phyloP scores from a whole-genome alignment of 2,113 vertebrate genomes.

The Bos taurus region DNA sequence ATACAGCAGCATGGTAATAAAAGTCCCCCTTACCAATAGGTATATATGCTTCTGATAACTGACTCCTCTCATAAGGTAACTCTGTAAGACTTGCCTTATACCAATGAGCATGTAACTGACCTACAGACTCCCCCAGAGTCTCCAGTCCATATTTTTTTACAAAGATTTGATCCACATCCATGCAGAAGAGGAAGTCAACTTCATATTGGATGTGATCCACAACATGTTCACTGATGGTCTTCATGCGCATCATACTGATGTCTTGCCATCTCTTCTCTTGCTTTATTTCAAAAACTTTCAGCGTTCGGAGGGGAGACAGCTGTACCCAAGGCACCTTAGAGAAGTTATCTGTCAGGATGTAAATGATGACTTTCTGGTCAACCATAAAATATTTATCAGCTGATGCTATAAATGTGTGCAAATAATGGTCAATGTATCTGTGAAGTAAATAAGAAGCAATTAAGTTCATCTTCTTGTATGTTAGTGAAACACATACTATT shows the following conservation, averaged over 20 bases:
- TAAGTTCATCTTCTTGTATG: not conserved
- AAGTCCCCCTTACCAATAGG: slow-evolving; percentile 76
- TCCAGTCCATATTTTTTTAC: slow-evolving; percentile 51
- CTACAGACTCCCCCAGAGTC: slow-evolving; percentile 57
- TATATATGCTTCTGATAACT: slow-evolving; percentile 68
- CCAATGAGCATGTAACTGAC: slow-evolving; percentile 73
- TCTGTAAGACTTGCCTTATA: not conserved
- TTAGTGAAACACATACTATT: not conserved
- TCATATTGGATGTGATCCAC: slow-evolving; percentile 22
- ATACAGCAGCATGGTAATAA: slow-evolving; percentile 79
- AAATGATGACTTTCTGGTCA: slow-evolving; percentile 69
- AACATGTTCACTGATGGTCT: slow-evolving; percentile 52
- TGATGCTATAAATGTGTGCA: slow-evolving; percentile 48
- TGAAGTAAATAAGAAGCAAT: slow-evolving; percentile 8
- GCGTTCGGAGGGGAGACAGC: not conserved
- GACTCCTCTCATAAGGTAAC: slow-evolving; percentile 74
- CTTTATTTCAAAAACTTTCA: slow-evolving; percentile 45
- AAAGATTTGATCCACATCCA: slow-evolving; percentile 72
- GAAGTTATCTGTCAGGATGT: slow-evolving; percentile 59
- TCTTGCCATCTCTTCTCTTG: slow-evolving; percentile 68
- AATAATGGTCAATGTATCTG: slow-evolving; percentile 63
- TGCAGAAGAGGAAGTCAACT: slow-evolving; percentile 70
- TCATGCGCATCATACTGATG: slow-evolving; percentile 72
- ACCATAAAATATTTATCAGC: slow-evolving; percentile 72
- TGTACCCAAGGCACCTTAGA: slow-evolving; percentile 22